Conservation (phyloP, 2,113 vertebrate genomes). For the Toxotes chatareus region DNA sequence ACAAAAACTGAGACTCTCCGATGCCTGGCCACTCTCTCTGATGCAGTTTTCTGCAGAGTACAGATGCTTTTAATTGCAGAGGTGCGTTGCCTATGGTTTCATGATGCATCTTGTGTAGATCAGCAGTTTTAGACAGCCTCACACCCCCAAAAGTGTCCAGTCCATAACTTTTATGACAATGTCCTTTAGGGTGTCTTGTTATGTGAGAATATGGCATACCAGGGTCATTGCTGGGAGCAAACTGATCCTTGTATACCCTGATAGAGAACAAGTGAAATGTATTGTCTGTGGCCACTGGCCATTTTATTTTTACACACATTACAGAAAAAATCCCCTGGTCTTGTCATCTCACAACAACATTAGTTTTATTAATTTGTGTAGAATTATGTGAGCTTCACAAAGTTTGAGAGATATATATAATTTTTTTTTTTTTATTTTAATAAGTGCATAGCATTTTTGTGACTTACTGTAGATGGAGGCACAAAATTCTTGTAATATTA, state of each 20-base stretch:
- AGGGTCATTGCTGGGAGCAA: not conserved
- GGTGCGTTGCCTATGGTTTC: not conserved
- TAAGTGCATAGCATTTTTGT: not conserved
- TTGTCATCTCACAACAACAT: not conserved
- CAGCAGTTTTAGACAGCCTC: not conserved
- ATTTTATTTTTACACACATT: too few species aligned
- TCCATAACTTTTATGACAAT: not conserved
- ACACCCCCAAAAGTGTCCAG: not conserved
- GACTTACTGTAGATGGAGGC: not conserved
- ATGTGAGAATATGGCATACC: not conserved
- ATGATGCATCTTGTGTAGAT: constrained; percentile 9
- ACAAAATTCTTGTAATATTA: not conserved
- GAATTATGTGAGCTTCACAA: not conserved
- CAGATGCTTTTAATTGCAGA: constrained; percentile 7
- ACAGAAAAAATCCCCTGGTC: not conserved
- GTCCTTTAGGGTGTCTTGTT: not conserved
- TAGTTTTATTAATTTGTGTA: not conserved
- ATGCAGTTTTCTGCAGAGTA: not conserved
- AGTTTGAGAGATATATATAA: not conserved
- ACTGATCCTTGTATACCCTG: not conserved
- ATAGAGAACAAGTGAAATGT: constrained; percentile 9
- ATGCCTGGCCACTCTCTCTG: not conserved
- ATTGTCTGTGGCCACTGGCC: not conserved
- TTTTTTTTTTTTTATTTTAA: too few species aligned
- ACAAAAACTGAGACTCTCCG: not conserved